Conservation (phyloP, 2,797 vertebrate genomes). For the Rhadinocentrus ornatus region DNA sequence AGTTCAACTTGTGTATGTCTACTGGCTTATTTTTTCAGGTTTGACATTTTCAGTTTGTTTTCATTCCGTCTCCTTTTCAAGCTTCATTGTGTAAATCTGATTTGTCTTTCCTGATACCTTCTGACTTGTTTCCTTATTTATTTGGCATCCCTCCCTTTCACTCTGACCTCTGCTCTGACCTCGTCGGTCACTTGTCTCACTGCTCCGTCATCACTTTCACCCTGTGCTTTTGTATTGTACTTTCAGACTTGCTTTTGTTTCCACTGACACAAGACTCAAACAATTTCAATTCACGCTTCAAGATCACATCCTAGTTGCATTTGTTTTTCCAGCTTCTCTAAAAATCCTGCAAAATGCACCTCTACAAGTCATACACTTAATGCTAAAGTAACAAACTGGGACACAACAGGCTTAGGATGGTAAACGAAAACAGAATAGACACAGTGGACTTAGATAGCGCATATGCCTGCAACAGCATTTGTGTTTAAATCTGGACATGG, state of each 20-base stretch:
- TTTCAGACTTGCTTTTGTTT: slow-evolving; percentile 36
- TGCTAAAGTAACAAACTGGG: background rate
- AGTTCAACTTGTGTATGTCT: slow-evolving; percentile 28
- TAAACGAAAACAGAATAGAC: slow-evolving; percentile 23
- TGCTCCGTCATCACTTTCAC: slow-evolving; percentile 28
- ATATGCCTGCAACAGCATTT: slow-evolving; percentile 22
- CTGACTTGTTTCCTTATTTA: slow-evolving; percentile 44
- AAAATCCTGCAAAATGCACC: slow-evolving; percentile 1
- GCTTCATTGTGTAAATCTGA: background rate
- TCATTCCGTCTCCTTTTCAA: background rate
- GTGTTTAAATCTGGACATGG: slow-evolving; percentile 24
- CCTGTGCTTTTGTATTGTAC: background rate
- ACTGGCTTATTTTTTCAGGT: background rate
- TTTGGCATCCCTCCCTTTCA: slow-evolving; percentile 4
- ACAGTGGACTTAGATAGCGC: slow-evolving; percentile 11
- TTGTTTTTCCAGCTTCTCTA: background rate
- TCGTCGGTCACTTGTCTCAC: slow-evolving; percentile 18
- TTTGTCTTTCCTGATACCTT: slow-evolving; percentile 20
- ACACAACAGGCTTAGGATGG: slow-evolving; percentile 21
- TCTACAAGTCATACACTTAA: background rate
- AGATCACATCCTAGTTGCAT: slow-evolving; percentile 15
- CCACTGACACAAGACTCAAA: slow-evolving; percentile 29
- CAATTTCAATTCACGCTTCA: background rate
- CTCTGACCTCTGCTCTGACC: slow-evolving; percentile 26
- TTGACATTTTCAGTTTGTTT: slow-evolving; percentile 24